These are phyloP conservation scores for Sminthurides bifidus DNA, from an alignment of 1,140 invertebrate genomes.

Conservation along the genomic window DNA sequence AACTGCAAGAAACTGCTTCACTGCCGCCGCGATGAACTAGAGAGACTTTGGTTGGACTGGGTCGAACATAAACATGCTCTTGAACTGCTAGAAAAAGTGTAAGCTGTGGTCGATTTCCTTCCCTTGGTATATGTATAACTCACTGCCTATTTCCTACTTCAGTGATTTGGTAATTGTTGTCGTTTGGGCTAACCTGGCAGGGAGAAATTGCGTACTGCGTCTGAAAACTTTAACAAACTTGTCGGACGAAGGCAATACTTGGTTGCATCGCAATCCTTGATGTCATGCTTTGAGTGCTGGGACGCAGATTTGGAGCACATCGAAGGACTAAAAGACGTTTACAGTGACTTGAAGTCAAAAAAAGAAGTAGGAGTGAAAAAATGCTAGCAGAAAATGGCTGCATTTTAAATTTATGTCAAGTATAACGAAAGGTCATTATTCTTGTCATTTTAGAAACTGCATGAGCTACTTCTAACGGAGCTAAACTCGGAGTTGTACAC, in stretches of 20 bases:
- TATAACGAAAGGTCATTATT: background rate
- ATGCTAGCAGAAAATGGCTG: too few species aligned
- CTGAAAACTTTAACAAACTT: slow-evolving; percentile 56
- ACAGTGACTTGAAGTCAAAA: slow-evolving; percentile 54
- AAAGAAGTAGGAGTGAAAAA: slow-evolving; percentile 46
- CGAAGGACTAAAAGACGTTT: slow-evolving; percentile 66
- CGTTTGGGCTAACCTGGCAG: slow-evolving; percentile 40
- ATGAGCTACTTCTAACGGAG: slow-evolving; percentile 57
- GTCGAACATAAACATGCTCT: slow-evolving; percentile 84
- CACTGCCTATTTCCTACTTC: background rate
- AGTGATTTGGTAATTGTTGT: background rate
- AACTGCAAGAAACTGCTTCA: slow-evolving; percentile 81
- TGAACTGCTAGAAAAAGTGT: slow-evolving; percentile 79
- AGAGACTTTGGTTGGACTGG: slow-evolving; percentile 82
- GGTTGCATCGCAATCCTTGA: slow-evolving; percentile 69
- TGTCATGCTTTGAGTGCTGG: slow-evolving; percentile 53
- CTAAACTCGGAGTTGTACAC: slow-evolving; percentile 61
- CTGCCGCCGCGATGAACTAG: slow-evolving; percentile 82
- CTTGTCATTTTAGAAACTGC: slow-evolving; percentile 45
- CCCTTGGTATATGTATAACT: background rate
- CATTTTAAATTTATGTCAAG: background rate
- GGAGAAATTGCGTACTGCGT: slow-evolving; percentile 64
- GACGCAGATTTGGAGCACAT: slow-evolving; percentile 61
- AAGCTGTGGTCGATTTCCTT: slow-evolving; percentile 34
- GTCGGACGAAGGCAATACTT: slow-evolving; percentile 67